phyloP scores from a whole-genome alignment of 2,888 invertebrate genomes.

The Trichacis sp. region DNA sequence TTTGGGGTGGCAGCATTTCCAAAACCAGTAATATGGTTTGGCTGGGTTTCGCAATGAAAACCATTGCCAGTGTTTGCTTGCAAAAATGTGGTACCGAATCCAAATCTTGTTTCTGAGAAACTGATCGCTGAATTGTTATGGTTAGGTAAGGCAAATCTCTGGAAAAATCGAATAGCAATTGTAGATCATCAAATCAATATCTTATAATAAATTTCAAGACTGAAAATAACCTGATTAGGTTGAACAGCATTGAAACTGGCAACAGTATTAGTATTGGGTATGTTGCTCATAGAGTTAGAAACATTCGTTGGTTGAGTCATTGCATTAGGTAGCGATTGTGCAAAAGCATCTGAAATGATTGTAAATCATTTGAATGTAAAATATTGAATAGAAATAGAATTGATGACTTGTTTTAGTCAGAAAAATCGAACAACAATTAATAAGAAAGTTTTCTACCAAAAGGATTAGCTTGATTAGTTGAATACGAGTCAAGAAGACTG shows the following conservation, averaged over 20 bases:
- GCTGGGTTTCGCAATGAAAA: constrained; percentile 70
- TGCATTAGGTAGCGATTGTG: constrained; percentile 61
- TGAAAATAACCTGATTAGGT: constrained; percentile 65
- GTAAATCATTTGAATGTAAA: neutral
- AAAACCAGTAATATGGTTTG: too few relatives aligned
- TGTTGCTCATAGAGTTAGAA: constrained; percentile 62
- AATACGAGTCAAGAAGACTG: constrained; percentile 63
- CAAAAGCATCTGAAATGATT: constrained; percentile 53
- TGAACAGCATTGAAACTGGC: constrained; percentile 64
- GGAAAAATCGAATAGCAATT: constrained; percentile 3
- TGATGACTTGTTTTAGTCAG: too few relatives aligned
- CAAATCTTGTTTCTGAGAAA: constrained; percentile 62
- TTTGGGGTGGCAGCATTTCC: constrained; percentile 61
- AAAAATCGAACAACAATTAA: too few relatives aligned
- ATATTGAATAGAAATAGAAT: too few relatives aligned
- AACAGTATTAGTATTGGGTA: constrained; percentile 63
- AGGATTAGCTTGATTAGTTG: constrained; percentile 67
- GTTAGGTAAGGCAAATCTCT: constrained; percentile 68
- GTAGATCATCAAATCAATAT: too few relatives aligned
- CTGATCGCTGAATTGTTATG: constrained; percentile 68
- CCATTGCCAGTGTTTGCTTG: constrained; percentile 63
- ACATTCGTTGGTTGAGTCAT: too few relatives aligned
- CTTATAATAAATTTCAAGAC: too few relatives aligned
- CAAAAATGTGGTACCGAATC: constrained; percentile 68
- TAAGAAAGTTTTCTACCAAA: constrained; percentile 69